Conservation (phyloP, 2,888 invertebrate genomes). For the Syritta pipiens region DNA sequence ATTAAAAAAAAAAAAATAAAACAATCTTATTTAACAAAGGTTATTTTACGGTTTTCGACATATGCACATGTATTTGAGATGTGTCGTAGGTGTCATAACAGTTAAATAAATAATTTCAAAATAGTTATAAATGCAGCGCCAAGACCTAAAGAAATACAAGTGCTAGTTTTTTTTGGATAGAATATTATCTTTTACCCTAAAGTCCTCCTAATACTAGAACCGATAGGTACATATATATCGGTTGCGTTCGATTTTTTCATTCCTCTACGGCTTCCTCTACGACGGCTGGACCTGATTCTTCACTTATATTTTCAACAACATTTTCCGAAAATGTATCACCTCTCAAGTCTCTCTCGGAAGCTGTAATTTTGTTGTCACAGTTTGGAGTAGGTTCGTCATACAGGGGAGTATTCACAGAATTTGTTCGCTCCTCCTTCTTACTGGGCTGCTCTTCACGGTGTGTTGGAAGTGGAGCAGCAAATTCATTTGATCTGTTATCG, state of each 20-base stretch:
- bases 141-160: conserved; percentile 12
- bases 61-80: neutral
- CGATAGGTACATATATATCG: neutral
- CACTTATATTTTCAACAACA: conserved; percentile 14
- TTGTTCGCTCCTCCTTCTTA: conserved; percentile 47
- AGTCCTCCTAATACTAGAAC: neutral
- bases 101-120: conserved; percentile 31
- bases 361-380: conserved; percentile 20
- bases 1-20: too few relatives aligned
- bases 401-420: conserved; percentile 53
- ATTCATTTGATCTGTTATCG: conserved; percentile 18
- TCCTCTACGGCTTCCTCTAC: conserved; percentile 24
- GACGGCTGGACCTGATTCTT: conserved; percentile 31
- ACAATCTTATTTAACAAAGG: too few relatives aligned
- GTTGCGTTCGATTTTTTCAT: neutral
- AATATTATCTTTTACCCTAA: neutral
- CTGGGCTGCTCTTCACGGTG: conserved; percentile 23
- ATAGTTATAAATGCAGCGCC: conserved; percentile 49
- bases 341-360: conserved; percentile 20
- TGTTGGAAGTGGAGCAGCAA: conserved; percentile 4
- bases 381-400: conserved; percentile 54
- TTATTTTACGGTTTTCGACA: too few relatives aligned
- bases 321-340: conserved; percentile 9
- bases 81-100: neutral
- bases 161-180: neutral